Evolutionary conservation across 2,797 vertebrate genomes (phyloP), one percentile per base, ranked within the genome.

Genomic region (Synaphobranchus kaupii): DNA sequence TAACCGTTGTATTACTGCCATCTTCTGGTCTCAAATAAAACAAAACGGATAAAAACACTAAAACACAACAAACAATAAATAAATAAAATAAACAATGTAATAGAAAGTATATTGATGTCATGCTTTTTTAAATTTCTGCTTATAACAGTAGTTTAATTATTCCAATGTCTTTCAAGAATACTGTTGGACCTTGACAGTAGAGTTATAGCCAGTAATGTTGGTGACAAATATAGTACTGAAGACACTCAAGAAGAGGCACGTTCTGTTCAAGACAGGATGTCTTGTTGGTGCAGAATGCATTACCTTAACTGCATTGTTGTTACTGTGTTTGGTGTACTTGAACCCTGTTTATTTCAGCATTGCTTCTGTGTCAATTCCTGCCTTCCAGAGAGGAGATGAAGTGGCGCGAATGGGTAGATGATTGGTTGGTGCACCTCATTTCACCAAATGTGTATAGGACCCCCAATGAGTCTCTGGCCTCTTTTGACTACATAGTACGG

Each of bases 401-500:
- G 90, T 99, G 98, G 98, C 96, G 98, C 15, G 93, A 96, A 88
- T 99, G 98, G 98, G 97, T 94, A 0, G 98, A 99, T 0, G 96
- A 98, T 63, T 97, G 98, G 97, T 96, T 99, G 3, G 98, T 99
- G 44, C 98, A 99, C 90, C 97, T 99, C 39, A 98, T 99, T 90
- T 99, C 98, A 0, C 98, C 98, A 86, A 99, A 99, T 0, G 98
- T 99, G 86, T 99, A 99, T 94, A 96, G 98, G 0, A 98, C 97
- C 0, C 96, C 97, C 0, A 86, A 90, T 0, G 98, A 99, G 91
- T 96, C 98, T 39, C 90, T 99, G 93, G 97, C 97, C 0, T 98
- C 98, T 83, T 99, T 99, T 0, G 97, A 99, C 92, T 99, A 99
- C 96, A 99, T 99, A 0, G 98, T 99, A 1, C 97, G 95, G 0